Base-by-base conservation (phyloP, 2,888 invertebrate species). In the Leptinotarsa peninsularis region DNA sequence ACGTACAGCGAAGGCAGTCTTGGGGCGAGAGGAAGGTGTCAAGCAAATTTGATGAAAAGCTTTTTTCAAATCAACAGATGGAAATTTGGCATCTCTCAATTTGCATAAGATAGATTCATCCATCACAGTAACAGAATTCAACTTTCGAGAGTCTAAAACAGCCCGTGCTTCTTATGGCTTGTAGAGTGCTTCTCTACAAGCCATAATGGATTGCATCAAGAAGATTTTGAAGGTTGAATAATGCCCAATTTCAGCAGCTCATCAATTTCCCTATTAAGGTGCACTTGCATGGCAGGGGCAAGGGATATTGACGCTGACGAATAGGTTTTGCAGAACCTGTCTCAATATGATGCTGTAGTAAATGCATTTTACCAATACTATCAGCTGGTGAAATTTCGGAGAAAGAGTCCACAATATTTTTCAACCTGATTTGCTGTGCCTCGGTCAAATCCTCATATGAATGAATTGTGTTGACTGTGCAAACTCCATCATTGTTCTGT, bases 111-210 rank as follows among this genome's bases (percentile, higher is more conserved):
- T 86, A 15, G 77, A 72, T 1, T 80, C 79, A 76, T 85, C 83
- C 17, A 79, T 76, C 49, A 81, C 77, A 0, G 85, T 84, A 0
- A 85, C 83, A 4, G 63, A 58, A 71, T 86, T 87, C 0, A 87
- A 67, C 56, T 82, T 81, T 7, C 86, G 68, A 54, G 79, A 84
- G 70, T 86, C 85, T 0, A 85, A 80, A 66, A 85, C 83, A 21
- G 86, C 83, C 4, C 85, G 71, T 21, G 21, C 21, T 21, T 21
- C 21, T 21, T 21, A 21, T 21, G 21, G 21, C 21, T 21, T 21
- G 21, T 21, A 71, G 83, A 78, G 10, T 82, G 78, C n/a, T 75
- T 79, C 7, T 83, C 78, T 68, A 84, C 80, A 1, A 86, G 76
- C 18, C 83, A 79, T 0, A 83, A 78, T 1, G 84, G 83, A 4